Conservation (phyloP, 2,888 invertebrate species). For the Conops quadrifasciatus region DNA sequence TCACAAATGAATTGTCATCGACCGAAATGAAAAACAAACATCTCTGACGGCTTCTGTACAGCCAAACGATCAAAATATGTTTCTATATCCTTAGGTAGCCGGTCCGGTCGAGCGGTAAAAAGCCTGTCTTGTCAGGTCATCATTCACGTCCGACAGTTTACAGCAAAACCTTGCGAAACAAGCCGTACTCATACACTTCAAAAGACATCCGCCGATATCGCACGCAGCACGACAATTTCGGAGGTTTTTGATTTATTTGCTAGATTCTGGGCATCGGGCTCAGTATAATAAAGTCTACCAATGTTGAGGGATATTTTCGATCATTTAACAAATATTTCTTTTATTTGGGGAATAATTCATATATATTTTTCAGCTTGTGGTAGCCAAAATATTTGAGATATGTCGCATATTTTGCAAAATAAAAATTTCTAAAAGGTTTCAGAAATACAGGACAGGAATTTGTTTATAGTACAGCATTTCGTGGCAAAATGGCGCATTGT, state of each 20-base stretch:
- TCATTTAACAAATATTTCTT: constrained; percentile 10
- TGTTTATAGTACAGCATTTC: too few species aligned
- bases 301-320: background rate
- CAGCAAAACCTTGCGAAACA: constrained; percentile 3
- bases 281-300: background rate
- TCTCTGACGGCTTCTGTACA: constrained; percentile 57
- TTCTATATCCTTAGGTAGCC: constrained; percentile 8
- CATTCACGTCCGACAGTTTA: constrained; percentile 6
- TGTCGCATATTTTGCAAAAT: background rate
- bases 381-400: background rate
- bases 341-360: background rate
- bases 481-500: too few species aligned
- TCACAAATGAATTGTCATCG: constrained; percentile 53
- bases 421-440: too few species aligned
- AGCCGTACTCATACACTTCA: constrained; percentile 18
- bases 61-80: constrained; percentile 10
- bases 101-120: background rate
- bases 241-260: constrained; percentile 6
- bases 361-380: background rate
- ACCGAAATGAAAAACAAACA: constrained; percentile 60
- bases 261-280: background rate
- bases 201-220: constrained; percentile 23
- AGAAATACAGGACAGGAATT: too few species aligned
- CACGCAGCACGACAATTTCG: constrained; percentile 3
- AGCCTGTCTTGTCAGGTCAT: constrained; percentile 19